Base-by-base conservation (phyloP, 1,140 invertebrate species). In the Drosophila nikananu region DNA sequence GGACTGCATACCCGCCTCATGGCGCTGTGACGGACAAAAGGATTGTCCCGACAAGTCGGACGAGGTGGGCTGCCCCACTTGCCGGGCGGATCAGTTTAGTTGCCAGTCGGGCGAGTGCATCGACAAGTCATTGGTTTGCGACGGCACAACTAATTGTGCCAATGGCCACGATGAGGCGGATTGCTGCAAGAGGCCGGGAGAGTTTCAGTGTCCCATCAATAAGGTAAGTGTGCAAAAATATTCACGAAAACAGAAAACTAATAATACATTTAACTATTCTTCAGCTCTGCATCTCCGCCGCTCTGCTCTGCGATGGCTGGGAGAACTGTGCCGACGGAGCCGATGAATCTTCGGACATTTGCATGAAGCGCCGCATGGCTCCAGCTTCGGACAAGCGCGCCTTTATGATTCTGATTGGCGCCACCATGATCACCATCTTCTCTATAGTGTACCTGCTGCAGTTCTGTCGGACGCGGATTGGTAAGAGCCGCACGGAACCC, bases 1-100 rank as follows among this genome's bases (percentile, higher is more conserved):
- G 62, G 95, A 96, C 72, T 99, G 98, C 92, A 97, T 99, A 70
- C 97, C 97, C 0, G 93, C 94, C 1, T 94, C 94, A 0, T 98
- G 97, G 97, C 96, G 94, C 81, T 95, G 70, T 80, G 93, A 93
- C 39, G 92, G 92, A 0, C 92, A 93, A 51, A 93, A 91, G 27
- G 78, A 99, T 92, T 99, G 98, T 94, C 93, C 94, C 2, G 97
- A 98, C 92, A 95, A 95, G 19, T 96, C 96, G 5, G 97, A 98
- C 86, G 97, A 98, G 93, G 93, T 95, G 3, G 95, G 95, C n/a
- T 97, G 97, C 86, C 94, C 95, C 1, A 93, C 93, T 2, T 96
- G 96, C 86, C 92, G 84, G 5, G 93, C 93, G 3, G 95, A 96
- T 80, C 95, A 97, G 76, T 98, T 97, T 75, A 92, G 94, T 49